A percentile compares a stretch with the other conserved stretches of the same genome.
Conservation (phyloP, 2,113 vertebrate genomes). For the Brachyhypopomus gauderio region DNA sequence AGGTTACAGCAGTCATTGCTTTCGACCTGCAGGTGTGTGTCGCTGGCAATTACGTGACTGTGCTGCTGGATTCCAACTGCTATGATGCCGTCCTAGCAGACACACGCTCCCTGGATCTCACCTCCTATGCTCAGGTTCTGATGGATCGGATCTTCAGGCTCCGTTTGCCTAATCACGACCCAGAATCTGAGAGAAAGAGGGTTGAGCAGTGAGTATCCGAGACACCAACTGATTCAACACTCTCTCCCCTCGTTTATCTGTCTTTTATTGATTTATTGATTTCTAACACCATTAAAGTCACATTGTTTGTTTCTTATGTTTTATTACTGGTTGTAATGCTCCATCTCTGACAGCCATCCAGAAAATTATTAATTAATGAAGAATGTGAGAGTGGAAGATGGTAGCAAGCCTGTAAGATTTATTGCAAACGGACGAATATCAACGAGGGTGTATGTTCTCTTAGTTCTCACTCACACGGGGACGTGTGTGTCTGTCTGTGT, state of each 20-base stretch:
- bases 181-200: slow-evolving; percentile 70
- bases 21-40: slow-evolving; percentile 73
- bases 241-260: neutral
- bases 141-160: slow-evolving; percentile 80
- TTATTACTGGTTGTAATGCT: neutral
- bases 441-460: neutral
- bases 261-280: too few relatives aligned
- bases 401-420: neutral
- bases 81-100: slow-evolving; percentile 79
- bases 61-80: slow-evolving; percentile 83
- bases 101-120: slow-evolving; percentile 70
- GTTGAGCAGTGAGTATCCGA: slow-evolving; percentile 76
- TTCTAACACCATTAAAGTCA: neutral
- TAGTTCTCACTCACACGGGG: neutral
- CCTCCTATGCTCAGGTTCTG: slow-evolving; percentile 65
- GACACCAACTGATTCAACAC: neutral
- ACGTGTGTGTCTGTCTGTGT: slow-evolving; percentile 20
- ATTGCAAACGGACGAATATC: neutral
- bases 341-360: neutral
- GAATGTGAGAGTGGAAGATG: neutral
- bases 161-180: slow-evolving; percentile 66
- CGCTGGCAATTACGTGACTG: slow-evolving; percentile 79
- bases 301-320: neutral
- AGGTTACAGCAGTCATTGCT: neutral
- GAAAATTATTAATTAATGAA: neutral